These are phyloP conservation scores for Blera fallax DNA, from an alignment of 2,888 invertebrate species.

Conservation along the genomic window DNA sequence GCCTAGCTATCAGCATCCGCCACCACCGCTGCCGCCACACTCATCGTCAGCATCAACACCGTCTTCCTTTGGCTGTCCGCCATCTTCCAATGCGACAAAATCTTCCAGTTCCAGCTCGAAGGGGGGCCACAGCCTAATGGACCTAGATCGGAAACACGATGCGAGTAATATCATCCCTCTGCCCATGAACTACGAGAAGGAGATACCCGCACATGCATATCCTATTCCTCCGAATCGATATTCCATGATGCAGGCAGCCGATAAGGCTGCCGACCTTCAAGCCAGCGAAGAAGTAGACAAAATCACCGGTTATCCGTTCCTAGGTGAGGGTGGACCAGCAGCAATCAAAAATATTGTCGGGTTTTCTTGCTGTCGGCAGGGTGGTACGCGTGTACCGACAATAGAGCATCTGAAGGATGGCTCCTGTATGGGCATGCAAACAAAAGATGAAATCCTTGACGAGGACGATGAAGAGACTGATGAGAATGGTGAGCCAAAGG, in stretches of 20 bases:
- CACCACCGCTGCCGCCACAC: constrained; percentile 74
- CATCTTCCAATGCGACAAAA: constrained; percentile 73
- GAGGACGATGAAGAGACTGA: constrained; percentile 84
- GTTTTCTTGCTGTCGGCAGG: constrained; percentile 89
- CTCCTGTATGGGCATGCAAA: constrained; percentile 87
- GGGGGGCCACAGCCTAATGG: constrained; percentile 75
- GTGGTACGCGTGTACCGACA: constrained; percentile 88
- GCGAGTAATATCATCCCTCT: constrained; percentile 79
- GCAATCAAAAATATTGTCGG: constrained; percentile 85
- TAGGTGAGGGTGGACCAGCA: constrained; percentile 88
- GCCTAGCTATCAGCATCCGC: constrained; percentile 79
- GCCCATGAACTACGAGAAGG: constrained; percentile 82
- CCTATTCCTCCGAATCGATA: constrained; percentile 81
- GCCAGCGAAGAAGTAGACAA: constrained; percentile 74
- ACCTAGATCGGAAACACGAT: constrained; percentile 80
- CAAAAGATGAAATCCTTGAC: constrained; percentile 86
- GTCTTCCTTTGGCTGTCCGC: constrained; percentile 74
- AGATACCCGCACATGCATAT: constrained; percentile 81
- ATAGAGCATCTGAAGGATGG: constrained; percentile 89
- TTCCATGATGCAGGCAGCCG: constrained; percentile 57
- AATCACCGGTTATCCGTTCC: constrained; percentile 83
- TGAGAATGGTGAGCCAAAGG: constrained; percentile 82
- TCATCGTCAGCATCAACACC: constrained; percentile 67
- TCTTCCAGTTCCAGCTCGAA: constrained; percentile 67
- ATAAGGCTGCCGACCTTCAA: constrained; percentile 74